phyloP scores from a whole-genome alignment of 1,140 invertebrate genomes.

The Camponotus vicinus region DNA sequence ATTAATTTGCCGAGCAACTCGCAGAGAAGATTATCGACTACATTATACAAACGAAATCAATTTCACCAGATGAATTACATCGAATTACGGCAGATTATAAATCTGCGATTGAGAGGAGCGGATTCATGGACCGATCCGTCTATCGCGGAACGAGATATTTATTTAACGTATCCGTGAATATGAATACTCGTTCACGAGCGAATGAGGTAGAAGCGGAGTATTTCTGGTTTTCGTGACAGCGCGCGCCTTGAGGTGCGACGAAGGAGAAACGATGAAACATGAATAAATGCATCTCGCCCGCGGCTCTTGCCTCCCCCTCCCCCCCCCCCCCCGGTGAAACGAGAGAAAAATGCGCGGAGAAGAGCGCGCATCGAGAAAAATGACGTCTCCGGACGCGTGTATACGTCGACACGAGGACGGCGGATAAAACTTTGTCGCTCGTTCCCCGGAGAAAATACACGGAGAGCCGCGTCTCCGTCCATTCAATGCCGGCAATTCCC shows the following conservation, averaged over 20 bases:
- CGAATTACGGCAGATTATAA: conserved; percentile 19
- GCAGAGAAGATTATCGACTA: conserved; percentile 15
- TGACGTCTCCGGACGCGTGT: conserved; percentile 8
- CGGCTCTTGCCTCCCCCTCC: background rate
- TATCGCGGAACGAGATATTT: conserved; percentile 25
- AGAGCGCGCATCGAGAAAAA: conserved; percentile 44
- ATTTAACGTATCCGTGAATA: background rate
- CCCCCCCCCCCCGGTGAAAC: background rate
- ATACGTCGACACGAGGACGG: background rate
- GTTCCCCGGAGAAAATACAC: conserved; percentile 16
- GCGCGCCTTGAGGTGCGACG: conserved; percentile 1
- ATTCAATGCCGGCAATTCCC: conserved; percentile 26
- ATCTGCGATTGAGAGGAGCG: too few relatives aligned
- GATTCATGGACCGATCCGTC: background rate
- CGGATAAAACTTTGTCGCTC: conserved; percentile 59
- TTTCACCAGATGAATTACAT: conserved; percentile 28
- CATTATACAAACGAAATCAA: background rate
- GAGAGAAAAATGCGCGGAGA: background rate
- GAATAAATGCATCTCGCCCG: conserved; percentile 45
- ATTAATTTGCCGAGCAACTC: background rate
- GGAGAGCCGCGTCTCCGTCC: background rate
- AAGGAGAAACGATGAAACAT: conserved; percentile 13
- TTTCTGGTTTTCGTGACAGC: conserved; percentile 21
- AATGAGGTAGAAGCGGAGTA: background rate
- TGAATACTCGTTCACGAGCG: background rate